Evolutionary conservation across 2,113 vertebrate genomes (phyloP).

Genomic region (Leiothrix lutea): DNA sequence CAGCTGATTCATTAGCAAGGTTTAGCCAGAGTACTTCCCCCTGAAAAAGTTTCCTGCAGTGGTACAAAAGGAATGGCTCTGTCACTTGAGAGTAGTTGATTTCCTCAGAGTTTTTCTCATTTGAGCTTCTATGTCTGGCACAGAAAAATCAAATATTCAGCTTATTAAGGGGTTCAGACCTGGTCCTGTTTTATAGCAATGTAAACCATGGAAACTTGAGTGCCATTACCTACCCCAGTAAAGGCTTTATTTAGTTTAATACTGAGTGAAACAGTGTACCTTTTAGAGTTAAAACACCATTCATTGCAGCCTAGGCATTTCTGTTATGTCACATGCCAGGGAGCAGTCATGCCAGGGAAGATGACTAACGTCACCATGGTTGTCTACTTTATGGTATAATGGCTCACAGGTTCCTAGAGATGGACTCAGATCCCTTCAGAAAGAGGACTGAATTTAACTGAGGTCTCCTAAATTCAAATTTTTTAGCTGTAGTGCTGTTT

Average conservation of each 20-base stretch:
- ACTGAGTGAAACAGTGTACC: not conserved
- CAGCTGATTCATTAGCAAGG: not conserved
- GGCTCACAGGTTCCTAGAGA: not conserved
- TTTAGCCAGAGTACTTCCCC: not conserved
- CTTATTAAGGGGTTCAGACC: not conserved
- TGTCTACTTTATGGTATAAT: not conserved
- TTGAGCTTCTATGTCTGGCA: not conserved
- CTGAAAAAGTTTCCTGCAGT: not conserved
- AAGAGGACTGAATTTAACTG: not conserved
- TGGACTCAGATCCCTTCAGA: not conserved
- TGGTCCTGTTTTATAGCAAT: not conserved
- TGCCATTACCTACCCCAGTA: not conserved
- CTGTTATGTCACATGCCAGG: not conserved
- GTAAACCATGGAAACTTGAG: not conserved
- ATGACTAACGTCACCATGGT: accelerated
- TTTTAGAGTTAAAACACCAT: not conserved
- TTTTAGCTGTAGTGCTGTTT: not conserved
- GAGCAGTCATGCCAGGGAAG: not conserved
- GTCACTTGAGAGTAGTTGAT: not conserved
- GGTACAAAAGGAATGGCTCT: not conserved
- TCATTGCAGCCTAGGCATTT: not conserved
- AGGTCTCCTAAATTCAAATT: not conserved
- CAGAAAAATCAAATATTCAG: not conserved
- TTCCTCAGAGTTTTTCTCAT: not conserved
- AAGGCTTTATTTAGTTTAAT: not conserved